Percentiles rank a stretch among this genome's conserved stretches.
Conservation (phyloP, 2,888 invertebrate genomes). For the Actias luna region DNA sequence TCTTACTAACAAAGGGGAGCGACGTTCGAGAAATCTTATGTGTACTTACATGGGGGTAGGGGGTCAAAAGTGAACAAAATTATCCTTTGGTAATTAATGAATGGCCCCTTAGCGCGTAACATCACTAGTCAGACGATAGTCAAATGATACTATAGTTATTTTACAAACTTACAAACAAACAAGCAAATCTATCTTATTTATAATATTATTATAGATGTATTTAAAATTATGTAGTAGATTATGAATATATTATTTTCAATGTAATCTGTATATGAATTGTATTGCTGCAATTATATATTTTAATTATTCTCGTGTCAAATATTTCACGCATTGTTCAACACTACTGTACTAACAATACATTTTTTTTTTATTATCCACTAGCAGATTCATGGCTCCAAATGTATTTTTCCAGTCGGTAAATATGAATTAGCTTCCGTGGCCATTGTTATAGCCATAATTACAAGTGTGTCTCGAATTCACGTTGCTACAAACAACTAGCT, state of each 20-base stretch:
- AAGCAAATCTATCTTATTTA: too few relatives aligned
- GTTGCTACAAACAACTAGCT: slow-evolving; percentile 20
- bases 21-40: too few relatives aligned
- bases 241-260: background rate
- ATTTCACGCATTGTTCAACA: background rate
- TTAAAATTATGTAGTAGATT: too few relatives aligned
- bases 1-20: too few relatives aligned
- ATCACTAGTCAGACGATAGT: too few relatives aligned
- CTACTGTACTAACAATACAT: background rate
- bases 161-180: too few relatives aligned
- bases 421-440: slow-evolving; percentile 28
- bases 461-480: slow-evolving; percentile 23
- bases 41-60: too few relatives aligned
- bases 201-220: too few relatives aligned
- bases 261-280: background rate
- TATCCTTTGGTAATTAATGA: too few relatives aligned
- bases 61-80: too few relatives aligned
- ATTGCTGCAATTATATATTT: background rate
- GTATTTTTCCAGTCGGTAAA: background rate
- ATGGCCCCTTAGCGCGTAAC: too few relatives aligned
- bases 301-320: background rate
- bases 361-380: background rate
- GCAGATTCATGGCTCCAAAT: background rate
- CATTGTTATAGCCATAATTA: slow-evolving; percentile 29
- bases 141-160: too few relatives aligned